phyloP scores from a whole-genome alignment of 2,888 invertebrate genomes.

The Thelaira solivaga region DNA sequence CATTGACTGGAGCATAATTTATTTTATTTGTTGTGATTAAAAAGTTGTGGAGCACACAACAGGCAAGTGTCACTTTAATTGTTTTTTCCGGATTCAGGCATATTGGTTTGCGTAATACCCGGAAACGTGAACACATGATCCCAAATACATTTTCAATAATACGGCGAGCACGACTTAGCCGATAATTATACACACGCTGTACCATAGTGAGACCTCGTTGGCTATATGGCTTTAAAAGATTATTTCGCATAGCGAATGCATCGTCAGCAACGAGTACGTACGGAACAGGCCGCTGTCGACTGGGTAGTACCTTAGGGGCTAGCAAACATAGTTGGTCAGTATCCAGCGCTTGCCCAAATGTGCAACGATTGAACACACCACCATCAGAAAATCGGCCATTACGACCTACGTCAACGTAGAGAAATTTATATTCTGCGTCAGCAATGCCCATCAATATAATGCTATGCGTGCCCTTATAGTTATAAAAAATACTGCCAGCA shows the following conservation, averaged over 20 bases:
- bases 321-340: neutral
- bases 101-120: neutral
- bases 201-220: no score
- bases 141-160: constrained; percentile 2
- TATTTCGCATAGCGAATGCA: neutral
- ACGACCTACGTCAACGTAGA: no score
- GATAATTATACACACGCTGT: neutral
- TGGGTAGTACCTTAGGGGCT: neutral
- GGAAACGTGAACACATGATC: neutral
- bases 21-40: neutral
- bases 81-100: neutral
- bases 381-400: no score
- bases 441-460: constrained; percentile 4
- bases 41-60: neutral
- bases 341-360: constrained; percentile 1
- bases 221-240: no score
- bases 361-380: no score
- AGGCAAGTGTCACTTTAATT: neutral
- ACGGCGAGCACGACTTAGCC: constrained; percentile 13
- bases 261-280: constrained; percentile 14
- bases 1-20: neutral
- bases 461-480: no score
- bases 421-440: neutral
- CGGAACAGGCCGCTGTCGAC: neutral
- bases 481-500: constrained; percentile 1